Conservation (phyloP, 2,113 vertebrate species). For the Trichechus manatus region DNA sequence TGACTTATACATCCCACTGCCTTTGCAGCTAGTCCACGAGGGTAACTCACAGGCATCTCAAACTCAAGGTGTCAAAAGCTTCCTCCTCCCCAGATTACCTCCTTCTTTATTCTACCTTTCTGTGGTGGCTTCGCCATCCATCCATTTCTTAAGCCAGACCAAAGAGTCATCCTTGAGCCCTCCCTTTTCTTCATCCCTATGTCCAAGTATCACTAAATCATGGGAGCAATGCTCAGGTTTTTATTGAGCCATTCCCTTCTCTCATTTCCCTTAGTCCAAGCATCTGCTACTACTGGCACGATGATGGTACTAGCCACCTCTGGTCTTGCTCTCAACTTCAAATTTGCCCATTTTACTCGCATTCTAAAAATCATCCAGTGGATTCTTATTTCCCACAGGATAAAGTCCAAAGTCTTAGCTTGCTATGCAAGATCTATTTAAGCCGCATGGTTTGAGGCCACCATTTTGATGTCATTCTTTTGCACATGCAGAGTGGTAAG, state of each 20-base stretch:
- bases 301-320: not conserved
- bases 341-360: not conserved
- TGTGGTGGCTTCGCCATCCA: not conserved
- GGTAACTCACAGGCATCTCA: not conserved
- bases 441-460: not conserved
- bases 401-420: not conserved
- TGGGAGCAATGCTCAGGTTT: not conserved
- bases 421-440: not conserved
- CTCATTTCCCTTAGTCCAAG: not conserved
- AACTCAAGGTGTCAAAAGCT: not conserved
- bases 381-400: not conserved
- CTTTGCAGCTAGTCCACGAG: not conserved
- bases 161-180: not conserved
- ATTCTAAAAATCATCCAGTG: not conserved
- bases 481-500: not conserved
- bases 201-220: not conserved
- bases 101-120: not conserved
- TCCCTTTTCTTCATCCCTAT: not conserved
- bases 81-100: not conserved
- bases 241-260: not conserved
- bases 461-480: conserved; percentile 17
- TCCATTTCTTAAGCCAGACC: not conserved
- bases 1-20: not conserved
- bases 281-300: not conserved
- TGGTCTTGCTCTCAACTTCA: not conserved